Evolutionary conservation across 2,888 invertebrate genomes (phyloP).

Genomic region (Synergus gifuensis): DNA sequence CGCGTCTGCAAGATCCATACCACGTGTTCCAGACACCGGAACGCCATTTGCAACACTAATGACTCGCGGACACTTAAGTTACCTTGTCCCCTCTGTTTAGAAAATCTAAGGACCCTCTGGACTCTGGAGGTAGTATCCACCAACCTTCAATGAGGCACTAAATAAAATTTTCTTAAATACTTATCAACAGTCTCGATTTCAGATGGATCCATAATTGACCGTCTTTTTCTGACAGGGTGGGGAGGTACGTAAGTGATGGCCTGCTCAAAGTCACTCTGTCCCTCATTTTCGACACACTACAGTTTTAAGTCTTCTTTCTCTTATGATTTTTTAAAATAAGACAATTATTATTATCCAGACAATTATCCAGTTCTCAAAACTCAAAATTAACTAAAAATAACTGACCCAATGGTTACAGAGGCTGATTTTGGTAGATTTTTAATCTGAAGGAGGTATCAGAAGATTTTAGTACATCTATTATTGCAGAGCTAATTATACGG

Average conservation of each 20-base stretch:
- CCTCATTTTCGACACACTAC: too few species aligned
- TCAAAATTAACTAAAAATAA: background rate
- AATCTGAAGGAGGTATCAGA: too few species aligned
- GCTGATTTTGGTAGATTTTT: background rate
- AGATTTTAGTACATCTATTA: background rate
- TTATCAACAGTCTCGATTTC: background rate
- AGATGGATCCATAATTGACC: too few species aligned
- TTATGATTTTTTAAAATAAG: too few species aligned
- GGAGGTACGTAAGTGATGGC: background rate
- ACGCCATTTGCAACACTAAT: constrained; percentile 75
- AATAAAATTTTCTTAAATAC: background rate
- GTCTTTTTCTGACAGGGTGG: background rate
- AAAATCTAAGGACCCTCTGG: background rate
- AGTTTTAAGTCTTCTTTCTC: too few species aligned
- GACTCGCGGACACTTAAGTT: constrained; percentile 73
- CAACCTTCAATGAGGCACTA: background rate
- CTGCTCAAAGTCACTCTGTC: background rate
- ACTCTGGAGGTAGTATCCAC: background rate
- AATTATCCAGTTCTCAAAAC: background rate
- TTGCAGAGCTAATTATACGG: constrained; percentile 17
- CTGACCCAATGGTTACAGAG: background rate
- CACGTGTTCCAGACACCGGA: constrained; percentile 73
- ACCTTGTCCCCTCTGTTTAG: constrained; percentile 19
- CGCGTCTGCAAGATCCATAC: constrained; percentile 70
- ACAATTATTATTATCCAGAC: background rate